Base-by-base conservation (phyloP, 1,140 invertebrate genomes). In the Nixonia krombeini region DNA sequence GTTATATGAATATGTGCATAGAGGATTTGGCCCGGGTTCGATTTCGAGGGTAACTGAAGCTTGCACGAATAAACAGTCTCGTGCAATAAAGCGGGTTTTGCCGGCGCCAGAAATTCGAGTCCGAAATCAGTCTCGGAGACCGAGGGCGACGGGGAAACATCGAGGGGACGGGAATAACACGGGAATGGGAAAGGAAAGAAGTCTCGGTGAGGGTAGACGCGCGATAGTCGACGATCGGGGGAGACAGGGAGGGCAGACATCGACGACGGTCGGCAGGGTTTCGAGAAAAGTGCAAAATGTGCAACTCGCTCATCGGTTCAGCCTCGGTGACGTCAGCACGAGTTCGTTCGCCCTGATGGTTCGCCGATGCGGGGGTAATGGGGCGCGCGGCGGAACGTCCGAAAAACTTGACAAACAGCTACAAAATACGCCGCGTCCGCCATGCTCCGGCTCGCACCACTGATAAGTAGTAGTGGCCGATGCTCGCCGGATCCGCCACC, bases 261-360 rank as follows among this genome's bases (percentile, higher is more conserved):
- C 62, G 72, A 63, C 59, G 72, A 64, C 55, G 64, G 68, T 66
- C 55, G 72, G 52, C 53, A 58, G 59, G 58, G 64, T 59, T 66
- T 65, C 56, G 53, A 61, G 64, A 78, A 78, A 78, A 78, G 72
- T 78, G 76, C 74, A 74, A 78, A 78, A 78, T 76, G 74, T 78
- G 76, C 74, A 78, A 70, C 55, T 70, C 63, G 57, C 56, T 53
- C 52, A 57, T 65, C 50, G 62, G 56, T 64, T 63, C 62, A 70
- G 70, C 47, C 66, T 26, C 59, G 65, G 62, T 71, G 68, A 70
- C 68, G 75, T 78, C 75, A 74, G 73, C 73, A 74, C 41, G 59
- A 58, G 63, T 62, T 73, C 67, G 66, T 73, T 68, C 67, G 49
- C 51, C 44, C 51, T 38, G 53, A 59, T 56, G 55, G 35, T 31